Evolutionary conservation across 2,888 invertebrate species (phyloP).

Genomic region (Heliconius ethilla): DNA sequence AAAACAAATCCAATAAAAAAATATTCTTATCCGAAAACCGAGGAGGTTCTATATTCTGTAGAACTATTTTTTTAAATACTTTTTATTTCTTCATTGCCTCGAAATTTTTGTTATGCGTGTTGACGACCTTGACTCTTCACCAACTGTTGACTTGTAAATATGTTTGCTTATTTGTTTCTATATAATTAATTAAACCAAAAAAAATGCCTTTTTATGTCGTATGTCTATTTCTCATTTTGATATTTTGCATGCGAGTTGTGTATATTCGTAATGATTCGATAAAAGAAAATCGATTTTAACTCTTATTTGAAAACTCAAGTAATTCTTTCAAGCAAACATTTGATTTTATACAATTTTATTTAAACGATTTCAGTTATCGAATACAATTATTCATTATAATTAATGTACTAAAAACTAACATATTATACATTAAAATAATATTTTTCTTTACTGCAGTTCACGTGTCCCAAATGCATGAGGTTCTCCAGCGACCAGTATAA

Average conservation of each 20-base stretch:
- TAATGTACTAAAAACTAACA: neutral
- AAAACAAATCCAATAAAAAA: too few relatives aligned
- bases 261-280: neutral
- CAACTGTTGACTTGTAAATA: neutral
- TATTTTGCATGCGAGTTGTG: neutral
- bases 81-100: too few relatives aligned
- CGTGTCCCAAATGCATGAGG: constrained; percentile 70
- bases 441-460: constrained; percentile 61
- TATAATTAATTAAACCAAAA: neutral
- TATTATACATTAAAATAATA: neutral
- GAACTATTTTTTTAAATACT: too few relatives aligned
- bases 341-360: too few relatives aligned
- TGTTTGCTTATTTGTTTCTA: neutral
- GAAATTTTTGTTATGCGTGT: too few relatives aligned
- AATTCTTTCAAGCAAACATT: too few relatives aligned
- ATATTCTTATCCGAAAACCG: too few relatives aligned
- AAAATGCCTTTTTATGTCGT: neutral
- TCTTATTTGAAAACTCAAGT: neutral
- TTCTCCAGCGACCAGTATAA: constrained; percentile 67
- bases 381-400: too few relatives aligned
- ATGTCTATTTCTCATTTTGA: neutral
- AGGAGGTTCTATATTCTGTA: too few relatives aligned
- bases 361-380: too few relatives aligned
- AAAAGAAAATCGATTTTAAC: neutral
- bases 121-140: too few relatives aligned